A percentile compares a stretch with the other conserved stretches of the same genome.
These are phyloP conservation scores for Salvelinus namaycush DNA, from an alignment of 2,113 vertebrate species.

Conservation along the genomic window DNA sequence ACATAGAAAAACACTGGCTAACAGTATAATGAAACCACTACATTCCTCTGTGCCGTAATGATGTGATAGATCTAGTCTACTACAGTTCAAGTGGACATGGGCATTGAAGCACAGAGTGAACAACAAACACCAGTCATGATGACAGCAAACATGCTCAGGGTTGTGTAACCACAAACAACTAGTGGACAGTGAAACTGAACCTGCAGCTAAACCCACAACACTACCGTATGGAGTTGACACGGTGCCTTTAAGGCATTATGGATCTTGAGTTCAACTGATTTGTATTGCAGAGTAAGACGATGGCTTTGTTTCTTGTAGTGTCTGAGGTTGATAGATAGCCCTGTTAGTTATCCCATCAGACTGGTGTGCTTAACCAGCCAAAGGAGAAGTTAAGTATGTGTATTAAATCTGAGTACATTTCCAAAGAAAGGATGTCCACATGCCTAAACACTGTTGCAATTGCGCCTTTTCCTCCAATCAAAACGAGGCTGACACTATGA, in stretches of 20 bases:
- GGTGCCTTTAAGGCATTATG: constrained; percentile 69
- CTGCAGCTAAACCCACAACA: constrained; percentile 33
- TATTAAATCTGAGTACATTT: constrained; percentile 37
- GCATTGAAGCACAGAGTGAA: constrained; percentile 3
- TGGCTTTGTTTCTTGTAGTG: constrained; percentile 50
- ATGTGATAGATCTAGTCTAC: constrained; percentile 42
- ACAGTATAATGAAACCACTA: constrained; percentile 38
- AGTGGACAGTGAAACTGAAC: constrained; percentile 32
- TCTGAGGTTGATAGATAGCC: constrained; percentile 39
- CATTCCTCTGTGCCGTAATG: constrained; percentile 47
- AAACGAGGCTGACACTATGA: constrained; percentile 25
- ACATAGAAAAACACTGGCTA: constrained; percentile 3
- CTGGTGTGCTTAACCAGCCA: constrained; percentile 33
- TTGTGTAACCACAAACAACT: neutral
- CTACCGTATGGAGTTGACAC: constrained; percentile 23
- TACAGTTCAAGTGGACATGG: constrained; percentile 12
- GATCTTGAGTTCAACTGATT: constrained; percentile 26
- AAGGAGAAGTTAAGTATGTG: constrained; percentile 46
- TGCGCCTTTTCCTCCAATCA: constrained; percentile 17
- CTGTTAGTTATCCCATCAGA: constrained; percentile 42
- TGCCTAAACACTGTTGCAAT: constrained; percentile 16
- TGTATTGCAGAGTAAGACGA: constrained; percentile 39
- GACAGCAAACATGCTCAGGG: neutral
- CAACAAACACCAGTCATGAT: constrained; percentile 22
- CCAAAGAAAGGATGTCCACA: constrained; percentile 32